A percentile compares a stretch with the other conserved stretches of the same genome.
phyloP scores from a whole-genome alignment of 1,140 invertebrate genomes.

The Sitobion miscanthi region DNA sequence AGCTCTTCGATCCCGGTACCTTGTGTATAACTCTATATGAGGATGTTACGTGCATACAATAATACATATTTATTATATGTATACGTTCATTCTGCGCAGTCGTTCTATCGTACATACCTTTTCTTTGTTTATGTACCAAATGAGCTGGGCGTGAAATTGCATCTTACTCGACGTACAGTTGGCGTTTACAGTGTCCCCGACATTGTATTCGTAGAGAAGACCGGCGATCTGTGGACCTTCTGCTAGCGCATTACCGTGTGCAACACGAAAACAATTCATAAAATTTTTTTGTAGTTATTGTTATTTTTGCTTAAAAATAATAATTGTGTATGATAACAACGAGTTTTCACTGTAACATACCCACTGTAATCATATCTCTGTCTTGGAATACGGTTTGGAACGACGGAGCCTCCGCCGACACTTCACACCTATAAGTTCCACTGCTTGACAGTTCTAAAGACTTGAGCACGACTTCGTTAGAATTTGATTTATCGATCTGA shows the following conservation, averaged over 20 bases:
- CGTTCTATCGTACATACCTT: conserved; percentile 21
- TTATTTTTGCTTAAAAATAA: neutral
- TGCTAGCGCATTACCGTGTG: neutral
- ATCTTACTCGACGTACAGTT: conserved; percentile 37
- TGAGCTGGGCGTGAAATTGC: neutral
- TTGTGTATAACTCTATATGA: neutral
- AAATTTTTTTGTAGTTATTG: too few relatives aligned
- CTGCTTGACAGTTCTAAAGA: conserved; percentile 71
- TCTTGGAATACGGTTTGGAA: conserved; percentile 73
- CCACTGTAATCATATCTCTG: conserved; percentile 74
- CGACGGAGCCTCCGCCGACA: conserved; percentile 77
- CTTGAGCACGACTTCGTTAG: conserved; percentile 69
- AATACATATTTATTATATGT: neutral
- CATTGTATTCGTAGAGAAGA: conserved; percentile 10
- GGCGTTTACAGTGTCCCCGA: conserved; percentile 8
- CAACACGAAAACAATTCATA: neutral
- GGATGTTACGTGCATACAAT: neutral
- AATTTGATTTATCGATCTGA: conserved; percentile 64
- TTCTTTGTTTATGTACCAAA: conserved; percentile 47
- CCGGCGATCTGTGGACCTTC: neutral
- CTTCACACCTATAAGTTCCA: conserved; percentile 77
- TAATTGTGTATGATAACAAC: neutral
- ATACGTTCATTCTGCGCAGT: neutral
- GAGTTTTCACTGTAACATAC: conserved; percentile 65
- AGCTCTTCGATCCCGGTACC: neutral